These are phyloP conservation scores for Pantala flavescens DNA, from an alignment of 1,140 invertebrate genomes.

Conservation along the genomic window DNA sequence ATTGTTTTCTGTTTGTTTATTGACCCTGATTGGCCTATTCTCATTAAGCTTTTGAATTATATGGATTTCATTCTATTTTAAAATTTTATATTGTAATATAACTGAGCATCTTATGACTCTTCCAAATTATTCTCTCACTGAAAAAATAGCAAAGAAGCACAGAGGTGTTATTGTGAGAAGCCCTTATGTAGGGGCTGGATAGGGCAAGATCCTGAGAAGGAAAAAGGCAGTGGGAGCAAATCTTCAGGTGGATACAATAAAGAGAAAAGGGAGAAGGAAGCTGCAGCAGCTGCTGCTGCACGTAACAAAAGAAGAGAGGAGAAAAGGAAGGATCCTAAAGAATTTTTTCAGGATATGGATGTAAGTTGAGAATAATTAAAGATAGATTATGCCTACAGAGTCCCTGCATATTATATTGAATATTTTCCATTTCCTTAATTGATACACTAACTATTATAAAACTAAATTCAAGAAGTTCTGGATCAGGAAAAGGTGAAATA, in stretches of 20 bases:
- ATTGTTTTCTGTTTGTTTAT: too few relatives aligned
- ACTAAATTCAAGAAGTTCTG: too few relatives aligned
- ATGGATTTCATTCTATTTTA: too few relatives aligned
- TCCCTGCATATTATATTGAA: too few relatives aligned
- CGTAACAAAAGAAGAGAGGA: neutral
- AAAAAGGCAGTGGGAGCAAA: slow-evolving; percentile 18
- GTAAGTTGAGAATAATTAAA: slow-evolving; percentile 37
- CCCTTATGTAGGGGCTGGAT: slow-evolving; percentile 85
- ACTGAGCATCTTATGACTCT: too few relatives aligned
- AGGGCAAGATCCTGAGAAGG: slow-evolving; percentile 62
- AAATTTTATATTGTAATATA: too few relatives aligned
- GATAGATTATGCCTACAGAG: too few relatives aligned
- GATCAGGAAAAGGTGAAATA: too few relatives aligned
- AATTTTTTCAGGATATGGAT: slow-evolving; percentile 53
- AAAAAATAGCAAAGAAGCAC: slow-evolving; percentile 69
- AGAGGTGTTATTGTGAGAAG: slow-evolving; percentile 87
- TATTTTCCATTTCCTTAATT: too few relatives aligned
- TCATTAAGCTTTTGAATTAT: too few relatives aligned
- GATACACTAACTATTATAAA: too few relatives aligned
- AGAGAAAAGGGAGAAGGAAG: slow-evolving; percentile 22
- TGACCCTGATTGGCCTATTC: too few relatives aligned
- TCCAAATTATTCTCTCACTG: slow-evolving; percentile 1
- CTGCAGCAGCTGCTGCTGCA: slow-evolving; percentile 24
- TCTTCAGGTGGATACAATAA: neutral
- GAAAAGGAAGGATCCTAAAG: neutral